Evolutionary conservation across 2,888 invertebrate species (phyloP).

Genomic region (Pseudoips prasinana): DNA sequence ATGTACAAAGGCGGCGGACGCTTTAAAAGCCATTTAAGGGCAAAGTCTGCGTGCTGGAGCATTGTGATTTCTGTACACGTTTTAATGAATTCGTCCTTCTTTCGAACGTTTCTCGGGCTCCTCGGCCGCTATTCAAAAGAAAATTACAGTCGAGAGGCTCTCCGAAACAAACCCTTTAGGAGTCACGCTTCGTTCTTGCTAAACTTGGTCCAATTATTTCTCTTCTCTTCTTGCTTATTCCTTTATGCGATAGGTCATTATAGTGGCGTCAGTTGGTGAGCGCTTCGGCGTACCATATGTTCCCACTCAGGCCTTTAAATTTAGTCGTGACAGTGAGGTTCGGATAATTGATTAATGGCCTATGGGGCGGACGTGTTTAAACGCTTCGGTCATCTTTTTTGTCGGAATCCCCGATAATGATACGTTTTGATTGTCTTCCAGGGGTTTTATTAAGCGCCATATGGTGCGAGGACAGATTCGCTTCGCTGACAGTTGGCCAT

Average conservation of each 20-base stretch:
- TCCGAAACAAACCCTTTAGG: slow-evolving; percentile 72
- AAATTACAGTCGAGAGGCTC: slow-evolving; percentile 72
- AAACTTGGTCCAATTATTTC: slow-evolving; percentile 74
- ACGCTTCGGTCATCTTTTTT: slow-evolving; percentile 69
- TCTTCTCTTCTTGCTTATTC: slow-evolving; percentile 62
- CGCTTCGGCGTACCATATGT: slow-evolving; percentile 70
- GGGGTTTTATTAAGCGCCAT: slow-evolving; percentile 61
- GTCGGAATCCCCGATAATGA: slow-evolving; percentile 70
- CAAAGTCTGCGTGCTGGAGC: slow-evolving; percentile 51
- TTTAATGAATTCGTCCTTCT: slow-evolving; percentile 74
- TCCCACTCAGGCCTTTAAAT: slow-evolving; percentile 60
- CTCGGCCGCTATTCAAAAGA: slow-evolving; percentile 71
- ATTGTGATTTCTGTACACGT: slow-evolving; percentile 73
- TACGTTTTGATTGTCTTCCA: slow-evolving; percentile 73
- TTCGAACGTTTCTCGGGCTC: slow-evolving; percentile 58
- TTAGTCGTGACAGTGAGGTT: slow-evolving; percentile 69
- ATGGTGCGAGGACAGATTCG: slow-evolving; percentile 67
- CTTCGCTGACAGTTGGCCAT: slow-evolving; percentile 52
- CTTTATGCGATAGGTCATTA: slow-evolving; percentile 67
- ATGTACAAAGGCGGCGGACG: slow-evolving; percentile 38
- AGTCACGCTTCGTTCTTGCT: slow-evolving; percentile 73
- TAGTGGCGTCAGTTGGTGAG: slow-evolving; percentile 74
- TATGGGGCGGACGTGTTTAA: slow-evolving; percentile 74
- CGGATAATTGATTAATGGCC: slow-evolving; percentile 76
- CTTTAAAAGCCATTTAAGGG: slow-evolving; percentile 57